Evolutionary conservation across 2,113 vertebrate species (phyloP).

Genomic region (Nesoenas mayeri): DNA sequence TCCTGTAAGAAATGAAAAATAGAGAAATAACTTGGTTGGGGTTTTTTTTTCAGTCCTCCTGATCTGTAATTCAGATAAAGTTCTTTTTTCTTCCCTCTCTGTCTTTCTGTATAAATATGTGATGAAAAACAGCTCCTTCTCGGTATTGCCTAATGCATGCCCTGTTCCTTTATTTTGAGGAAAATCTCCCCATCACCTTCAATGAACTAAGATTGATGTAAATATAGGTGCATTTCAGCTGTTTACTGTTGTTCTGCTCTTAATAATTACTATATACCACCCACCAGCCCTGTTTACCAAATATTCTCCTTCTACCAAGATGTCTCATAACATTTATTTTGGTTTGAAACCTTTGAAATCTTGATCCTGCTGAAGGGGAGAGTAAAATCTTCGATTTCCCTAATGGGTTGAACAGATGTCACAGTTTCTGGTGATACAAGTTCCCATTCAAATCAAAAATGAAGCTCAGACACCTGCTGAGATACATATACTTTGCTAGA

Average conservation of each 20-base stretch:
- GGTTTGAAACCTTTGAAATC: not conserved
- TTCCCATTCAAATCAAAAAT: not conserved
- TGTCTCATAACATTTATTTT: not conserved
- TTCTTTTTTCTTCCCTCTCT: not conserved
- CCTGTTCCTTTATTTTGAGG: not conserved
- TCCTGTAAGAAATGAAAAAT: not conserved
- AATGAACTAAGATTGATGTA: not conserved
- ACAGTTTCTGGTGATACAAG: not conserved
- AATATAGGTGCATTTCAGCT: not conserved
- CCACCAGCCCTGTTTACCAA: not conserved
- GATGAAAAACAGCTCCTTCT: not conserved
- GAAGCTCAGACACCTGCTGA: not conserved
- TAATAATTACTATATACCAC: not conserved
- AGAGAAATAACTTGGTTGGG: not conserved
- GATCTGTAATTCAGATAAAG: not conserved
- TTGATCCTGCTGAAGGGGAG: not conserved
- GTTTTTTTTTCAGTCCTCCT: not conserved
- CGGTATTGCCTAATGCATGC: not conserved
- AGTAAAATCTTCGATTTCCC: not conserved
- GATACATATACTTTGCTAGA: not conserved
- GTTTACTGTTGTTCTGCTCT: not conserved
- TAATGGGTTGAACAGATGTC: not conserved
- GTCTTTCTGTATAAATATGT: not conserved
- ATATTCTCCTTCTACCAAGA: not conserved
- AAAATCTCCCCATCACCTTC: not conserved